phyloP scores from a whole-genome alignment of 2,797 vertebrate genomes.

The Diglossa cyanea region DNA sequence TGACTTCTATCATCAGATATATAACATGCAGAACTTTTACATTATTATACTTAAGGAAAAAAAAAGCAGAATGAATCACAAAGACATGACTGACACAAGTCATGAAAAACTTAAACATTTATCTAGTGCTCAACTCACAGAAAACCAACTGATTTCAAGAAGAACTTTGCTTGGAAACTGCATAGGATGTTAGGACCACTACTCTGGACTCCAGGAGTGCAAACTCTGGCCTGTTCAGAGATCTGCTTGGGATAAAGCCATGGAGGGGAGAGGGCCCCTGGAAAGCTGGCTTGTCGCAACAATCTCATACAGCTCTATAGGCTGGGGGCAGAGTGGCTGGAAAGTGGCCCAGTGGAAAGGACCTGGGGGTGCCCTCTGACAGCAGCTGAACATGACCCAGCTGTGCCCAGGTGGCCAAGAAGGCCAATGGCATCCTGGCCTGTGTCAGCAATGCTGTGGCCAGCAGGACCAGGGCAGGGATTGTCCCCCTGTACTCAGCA shows the following conservation, averaged over 20 bases:
- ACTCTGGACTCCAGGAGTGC: background rate
- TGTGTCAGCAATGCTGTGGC: background rate
- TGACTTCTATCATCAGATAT: background rate
- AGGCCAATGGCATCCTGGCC: background rate
- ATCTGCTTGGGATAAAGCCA: background rate
- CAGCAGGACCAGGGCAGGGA: background rate
- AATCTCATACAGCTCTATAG: background rate
- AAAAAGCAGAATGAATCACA: background rate
- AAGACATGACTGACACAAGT: background rate
- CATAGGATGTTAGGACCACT: background rate
- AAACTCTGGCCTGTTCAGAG: background rate
- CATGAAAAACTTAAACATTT: background rate
- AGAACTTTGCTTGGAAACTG: background rate
- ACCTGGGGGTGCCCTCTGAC: background rate
- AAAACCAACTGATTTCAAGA: background rate
- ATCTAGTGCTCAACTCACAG: background rate
- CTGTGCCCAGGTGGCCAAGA: background rate
- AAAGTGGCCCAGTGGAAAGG: background rate
- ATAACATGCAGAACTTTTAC: background rate
- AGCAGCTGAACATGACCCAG: background rate
- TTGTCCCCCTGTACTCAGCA: fast-evolving
- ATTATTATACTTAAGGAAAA: background rate
- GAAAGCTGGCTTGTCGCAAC: background rate
- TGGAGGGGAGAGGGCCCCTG: too few species aligned
- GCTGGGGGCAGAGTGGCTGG: background rate